A percentile compares a stretch with the other conserved stretches of the same genome.
Conservation (phyloP, 1,140 invertebrate genomes). For the Lordiphosa clarofinis region DNA sequence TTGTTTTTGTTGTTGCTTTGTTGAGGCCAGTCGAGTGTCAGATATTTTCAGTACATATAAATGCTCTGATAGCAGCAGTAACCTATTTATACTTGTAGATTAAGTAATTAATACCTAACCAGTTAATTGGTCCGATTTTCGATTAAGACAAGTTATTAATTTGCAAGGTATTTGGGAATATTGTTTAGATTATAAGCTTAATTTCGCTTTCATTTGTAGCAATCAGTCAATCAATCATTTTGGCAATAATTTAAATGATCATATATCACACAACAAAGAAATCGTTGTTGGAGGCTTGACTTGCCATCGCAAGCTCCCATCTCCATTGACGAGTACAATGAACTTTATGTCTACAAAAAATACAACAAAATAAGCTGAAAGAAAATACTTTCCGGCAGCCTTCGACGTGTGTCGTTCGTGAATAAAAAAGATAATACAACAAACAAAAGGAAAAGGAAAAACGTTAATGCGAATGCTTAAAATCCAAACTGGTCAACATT, state of each 20-base stretch:
- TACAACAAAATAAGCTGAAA: constrained; percentile 37
- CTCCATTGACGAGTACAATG: constrained; percentile 1
- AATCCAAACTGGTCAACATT: constrained; percentile 12
- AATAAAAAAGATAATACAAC: constrained; percentile 17
- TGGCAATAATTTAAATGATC: constrained; percentile 4
- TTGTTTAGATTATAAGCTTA: not conserved
- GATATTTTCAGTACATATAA: constrained; percentile 1
- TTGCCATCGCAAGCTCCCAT: constrained; percentile 3
- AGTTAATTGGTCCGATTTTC: constrained; percentile 35
- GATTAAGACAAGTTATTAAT: constrained; percentile 23
- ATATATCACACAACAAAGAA: constrained; percentile 11
- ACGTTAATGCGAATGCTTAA: constrained; percentile 19
- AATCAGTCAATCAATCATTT: constrained; percentile 9
- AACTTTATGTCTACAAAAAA: constrained; percentile 15
- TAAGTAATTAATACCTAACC: constrained; percentile 42
- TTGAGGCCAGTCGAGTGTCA: not conserved
- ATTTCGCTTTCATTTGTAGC: constrained; percentile 2
- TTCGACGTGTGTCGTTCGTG: constrained; percentile 56
- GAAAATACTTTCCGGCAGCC: constrained; percentile 54
- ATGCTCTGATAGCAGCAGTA: constrained; percentile 8
- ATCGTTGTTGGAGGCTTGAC: constrained; percentile 5
- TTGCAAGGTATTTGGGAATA: not conserved
- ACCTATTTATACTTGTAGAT: constrained; percentile 38
- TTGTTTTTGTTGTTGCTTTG: not conserved
- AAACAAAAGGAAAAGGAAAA: constrained; percentile 19